phyloP scores from a whole-genome alignment of 2,113 vertebrate genomes.

The Chaetops frenatus region DNA sequence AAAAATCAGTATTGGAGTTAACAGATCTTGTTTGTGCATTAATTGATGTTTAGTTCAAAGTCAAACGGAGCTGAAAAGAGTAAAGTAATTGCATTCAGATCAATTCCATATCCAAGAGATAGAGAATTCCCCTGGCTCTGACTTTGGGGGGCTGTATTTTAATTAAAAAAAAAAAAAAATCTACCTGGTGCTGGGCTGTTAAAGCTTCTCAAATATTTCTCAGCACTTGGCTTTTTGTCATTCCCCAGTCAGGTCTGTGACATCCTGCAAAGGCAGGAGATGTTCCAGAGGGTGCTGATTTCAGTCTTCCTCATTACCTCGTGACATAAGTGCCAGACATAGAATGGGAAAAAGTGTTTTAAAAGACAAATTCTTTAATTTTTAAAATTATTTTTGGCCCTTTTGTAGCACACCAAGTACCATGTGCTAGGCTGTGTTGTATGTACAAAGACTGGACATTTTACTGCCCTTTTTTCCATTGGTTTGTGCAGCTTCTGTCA shows the following conservation, averaged over 20 bases:
- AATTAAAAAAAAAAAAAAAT: neutral
- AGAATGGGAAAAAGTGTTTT: neutral
- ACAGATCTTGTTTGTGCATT: neutral
- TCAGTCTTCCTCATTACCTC: rapidly evolving
- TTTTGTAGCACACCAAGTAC: neutral
- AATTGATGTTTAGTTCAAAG: conserved; percentile 37
- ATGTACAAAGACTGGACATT: rapidly evolving
- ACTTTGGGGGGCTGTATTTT: neutral
- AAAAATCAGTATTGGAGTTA: neutral
- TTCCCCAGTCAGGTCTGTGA: neutral
- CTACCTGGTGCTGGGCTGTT: neutral
- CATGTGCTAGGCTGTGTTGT: rapidly evolving
- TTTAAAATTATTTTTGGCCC: rapidly evolving
- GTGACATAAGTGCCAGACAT: rapidly evolving
- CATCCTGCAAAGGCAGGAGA: neutral
- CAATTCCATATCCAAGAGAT: neutral
- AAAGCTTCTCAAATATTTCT: neutral
- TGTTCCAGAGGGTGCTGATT: neutral
- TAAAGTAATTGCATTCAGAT: conserved; percentile 25
- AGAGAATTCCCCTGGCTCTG: neutral
- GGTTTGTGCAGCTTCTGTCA: neutral
- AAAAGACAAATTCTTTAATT: rapidly evolving
- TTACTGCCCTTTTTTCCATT: neutral
- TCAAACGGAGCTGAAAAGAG: conserved; percentile 6
- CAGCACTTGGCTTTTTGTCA: neutral